Percentiles rank a stretch among this genome's conserved stretches.
phyloP scores from a whole-genome alignment of 2,888 invertebrate species.

The Hypercompe scribonia region DNA sequence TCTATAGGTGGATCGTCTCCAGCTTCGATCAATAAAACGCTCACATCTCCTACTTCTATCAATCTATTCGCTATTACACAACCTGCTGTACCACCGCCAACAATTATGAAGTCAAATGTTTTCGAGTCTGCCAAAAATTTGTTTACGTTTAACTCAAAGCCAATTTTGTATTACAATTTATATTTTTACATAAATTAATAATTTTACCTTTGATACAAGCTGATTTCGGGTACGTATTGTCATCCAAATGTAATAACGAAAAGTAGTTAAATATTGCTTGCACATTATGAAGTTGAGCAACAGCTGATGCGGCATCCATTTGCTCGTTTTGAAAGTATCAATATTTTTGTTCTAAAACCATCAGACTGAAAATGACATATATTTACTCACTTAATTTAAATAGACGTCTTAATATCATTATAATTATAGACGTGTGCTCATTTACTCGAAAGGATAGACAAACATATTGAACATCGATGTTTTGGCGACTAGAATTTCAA shows the following conservation, averaged over 20 bases:
- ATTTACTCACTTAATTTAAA: no score
- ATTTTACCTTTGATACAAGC: slow-evolving; percentile 9
- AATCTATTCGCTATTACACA: slow-evolving; percentile 17
- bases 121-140: slow-evolving; percentile 5
- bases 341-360: not conserved
- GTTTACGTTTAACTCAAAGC: not conserved
- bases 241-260: not conserved
- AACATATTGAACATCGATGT: no score
- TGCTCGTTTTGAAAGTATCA: not conserved
- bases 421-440: no score
- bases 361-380: not conserved
- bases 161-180: not conserved
- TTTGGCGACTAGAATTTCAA: no score
- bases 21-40: slow-evolving; percentile 13
- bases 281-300: not conserved
- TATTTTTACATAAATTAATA: not conserved
- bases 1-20: slow-evolving; percentile 5
- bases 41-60: not conserved
- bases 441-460: no score
- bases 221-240: slow-evolving; percentile 2
- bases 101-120: slow-evolving; percentile 12
- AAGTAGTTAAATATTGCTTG: not conserved
- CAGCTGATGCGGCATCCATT: not conserved
- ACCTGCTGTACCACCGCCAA: slow-evolving; percentile 13
- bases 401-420: no score